These are phyloP conservation scores for Diaprepes abbreviatus DNA, from an alignment of 2,888 invertebrate species.

Conservation along the genomic window DNA sequence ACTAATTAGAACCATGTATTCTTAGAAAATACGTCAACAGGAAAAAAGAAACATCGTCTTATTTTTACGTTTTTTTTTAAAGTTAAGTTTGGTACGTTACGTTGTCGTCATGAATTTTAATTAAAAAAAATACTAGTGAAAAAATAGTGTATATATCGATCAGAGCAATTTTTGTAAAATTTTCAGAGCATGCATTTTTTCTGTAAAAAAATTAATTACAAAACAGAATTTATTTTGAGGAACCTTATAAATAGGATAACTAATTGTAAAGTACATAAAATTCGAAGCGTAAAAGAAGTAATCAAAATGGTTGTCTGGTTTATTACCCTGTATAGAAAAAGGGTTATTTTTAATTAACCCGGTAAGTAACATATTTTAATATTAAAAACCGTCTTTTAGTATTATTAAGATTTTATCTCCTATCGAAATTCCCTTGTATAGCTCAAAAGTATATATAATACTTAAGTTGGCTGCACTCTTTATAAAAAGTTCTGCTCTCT, in stretches of 20 bases:
- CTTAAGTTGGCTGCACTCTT: too few species aligned
- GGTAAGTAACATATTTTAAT: neutral
- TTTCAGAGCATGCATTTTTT: conserved; percentile 2
- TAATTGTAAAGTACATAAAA: neutral
- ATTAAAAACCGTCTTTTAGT: too few species aligned
- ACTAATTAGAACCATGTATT: neutral
- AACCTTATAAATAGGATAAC: neutral
- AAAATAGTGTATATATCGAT: too few species aligned
- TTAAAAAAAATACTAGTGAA: too few species aligned
- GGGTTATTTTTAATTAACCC: neutral
- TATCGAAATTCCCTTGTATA: too few species aligned
- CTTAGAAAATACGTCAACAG: conserved; percentile 2
- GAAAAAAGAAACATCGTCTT: neutral
- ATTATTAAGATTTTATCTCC: too few species aligned
- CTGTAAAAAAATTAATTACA: conserved; percentile 4
- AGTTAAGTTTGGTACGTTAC: too few species aligned
- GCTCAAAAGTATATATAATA: too few species aligned
- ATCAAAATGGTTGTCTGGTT: conserved; percentile 1
- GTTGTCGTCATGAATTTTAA: too few species aligned
- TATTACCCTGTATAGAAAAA: conserved; percentile 3
- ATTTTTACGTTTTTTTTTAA: too few species aligned
- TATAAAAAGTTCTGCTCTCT: too few species aligned
- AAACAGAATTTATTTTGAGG: neutral
- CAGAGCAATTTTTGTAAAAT: too few species aligned
- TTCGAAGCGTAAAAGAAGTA: neutral